Percentiles rank a stretch among this genome's conserved stretches.
These are phyloP conservation scores for Acleris literana DNA, from an alignment of 2,888 invertebrate genomes.

Conservation along the genomic window DNA sequence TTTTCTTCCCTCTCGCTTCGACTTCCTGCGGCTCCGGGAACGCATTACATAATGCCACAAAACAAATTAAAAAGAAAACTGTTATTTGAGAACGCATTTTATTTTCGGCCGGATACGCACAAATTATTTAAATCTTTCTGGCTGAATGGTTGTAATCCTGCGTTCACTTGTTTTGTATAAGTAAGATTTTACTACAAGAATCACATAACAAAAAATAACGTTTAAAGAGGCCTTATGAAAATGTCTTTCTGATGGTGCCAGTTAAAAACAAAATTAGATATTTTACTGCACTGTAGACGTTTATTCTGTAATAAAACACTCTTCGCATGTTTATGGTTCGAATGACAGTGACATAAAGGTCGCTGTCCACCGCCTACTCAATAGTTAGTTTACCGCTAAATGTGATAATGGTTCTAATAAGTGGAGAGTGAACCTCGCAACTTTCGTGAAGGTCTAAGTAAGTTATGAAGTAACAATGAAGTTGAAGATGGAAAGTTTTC, in stretches of 20 bases:
- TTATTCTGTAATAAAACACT: not conserved
- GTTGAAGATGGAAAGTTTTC: constrained; percentile 52
- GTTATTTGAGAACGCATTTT: constrained; percentile 27
- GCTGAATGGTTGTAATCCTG: constrained; percentile 3
- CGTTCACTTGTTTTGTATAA: constrained; percentile 11
- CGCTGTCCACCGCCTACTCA: constrained; percentile 31
- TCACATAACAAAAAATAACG: too few relatives aligned
- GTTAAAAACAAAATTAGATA: too few relatives aligned
- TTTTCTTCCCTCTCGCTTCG: constrained; percentile 71
- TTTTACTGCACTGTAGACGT: too few relatives aligned
- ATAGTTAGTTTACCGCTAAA: constrained; percentile 28
- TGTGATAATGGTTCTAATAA: constrained; percentile 23
- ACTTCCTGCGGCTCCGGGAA: constrained; percentile 44
- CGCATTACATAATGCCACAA: constrained; percentile 48
- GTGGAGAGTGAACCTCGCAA: constrained; percentile 25
- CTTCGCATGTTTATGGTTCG: constrained; percentile 26
- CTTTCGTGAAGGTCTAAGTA: constrained; percentile 49
- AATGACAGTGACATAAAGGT: constrained; percentile 46
- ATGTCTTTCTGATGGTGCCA: not conserved
- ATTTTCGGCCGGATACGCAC: constrained; percentile 1
- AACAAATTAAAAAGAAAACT: constrained; percentile 33
- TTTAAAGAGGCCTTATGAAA: too few relatives aligned
- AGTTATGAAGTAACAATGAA: constrained; percentile 53
- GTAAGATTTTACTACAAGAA: too few relatives aligned
- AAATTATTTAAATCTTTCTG: constrained; percentile 9